Evolutionary conservation across 2,797 vertebrate species (phyloP), one percentile per base, ranked within the genome.

Genomic region (Rhinoraja longicauda): DNA sequence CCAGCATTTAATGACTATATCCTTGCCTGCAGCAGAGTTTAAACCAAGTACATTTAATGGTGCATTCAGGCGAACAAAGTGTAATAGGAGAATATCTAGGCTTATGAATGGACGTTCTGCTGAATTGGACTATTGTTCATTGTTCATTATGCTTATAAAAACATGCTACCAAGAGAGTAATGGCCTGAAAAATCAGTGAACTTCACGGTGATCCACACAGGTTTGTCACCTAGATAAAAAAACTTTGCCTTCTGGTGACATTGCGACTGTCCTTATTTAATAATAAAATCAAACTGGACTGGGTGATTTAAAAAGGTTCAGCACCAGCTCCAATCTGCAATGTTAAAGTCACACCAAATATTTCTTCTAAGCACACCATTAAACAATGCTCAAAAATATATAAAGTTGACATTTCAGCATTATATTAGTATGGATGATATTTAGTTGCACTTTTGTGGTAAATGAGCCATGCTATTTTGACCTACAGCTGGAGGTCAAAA

Each of bases 51-150:
- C 84, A 67, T 88, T 67, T 67, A 88, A 88, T 88, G 84, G n/a
- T 88, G 59, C 62, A 88, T 64, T 88, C 84, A 88, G 84, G 59
- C 84, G 59, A 88, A 19, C n/a, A 88, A 67, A 88, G 84, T 88
- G 84, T 67, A 88, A 88, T 26, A 67, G 84, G 84, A 88, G 84
- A 88, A 36, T 32, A 36, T 88, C n/a, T 62, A 67, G 59, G 59
- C 62, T 67, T 88, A 32, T 88, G 62, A 88, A 67, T 88, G 84
- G 32, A 88, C 64, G 21, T 36, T n/a, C n/a, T n/a, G 36, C 62
- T 88, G 84, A 88, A 88, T 67, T 88, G 84, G 59, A 67, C n/a
- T 67, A 67, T 88, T 88, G 84, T 88, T 88, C 62, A 88, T 88
- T 88, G 84, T 88, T 88, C 84, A 88, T 88, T 88, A 67, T 88